phyloP scores from a whole-genome alignment of 2,113 vertebrate species.

The Cochlearius cochlearius region DNA sequence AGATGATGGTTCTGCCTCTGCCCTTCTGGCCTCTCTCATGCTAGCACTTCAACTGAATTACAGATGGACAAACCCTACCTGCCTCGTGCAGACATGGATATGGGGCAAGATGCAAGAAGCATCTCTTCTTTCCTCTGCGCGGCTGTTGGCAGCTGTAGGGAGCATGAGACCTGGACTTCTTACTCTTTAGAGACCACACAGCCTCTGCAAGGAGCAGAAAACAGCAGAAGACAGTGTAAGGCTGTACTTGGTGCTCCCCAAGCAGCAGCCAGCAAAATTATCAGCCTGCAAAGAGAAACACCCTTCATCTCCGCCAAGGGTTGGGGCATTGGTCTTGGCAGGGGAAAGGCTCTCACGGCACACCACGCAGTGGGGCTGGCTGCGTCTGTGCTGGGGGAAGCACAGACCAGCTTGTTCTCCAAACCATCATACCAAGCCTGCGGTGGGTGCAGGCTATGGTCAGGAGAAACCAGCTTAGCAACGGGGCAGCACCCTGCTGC shows the following conservation, averaged over 20 bases:
- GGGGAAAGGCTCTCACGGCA: neutral
- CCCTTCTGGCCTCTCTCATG: neutral
- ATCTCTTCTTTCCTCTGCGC: neutral
- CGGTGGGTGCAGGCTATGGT: neutral
- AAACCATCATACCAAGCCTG: neutral
- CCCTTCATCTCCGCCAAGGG: neutral
- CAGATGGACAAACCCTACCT: neutral
- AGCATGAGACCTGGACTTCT: neutral
- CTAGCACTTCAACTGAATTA: neutral
- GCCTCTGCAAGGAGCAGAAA: neutral
- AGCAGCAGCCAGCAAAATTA: neutral
- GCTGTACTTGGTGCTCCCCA: neutral
- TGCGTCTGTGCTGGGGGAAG: neutral
- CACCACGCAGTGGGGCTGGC: neutral
- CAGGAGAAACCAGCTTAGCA: neutral
- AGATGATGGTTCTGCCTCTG: neutral
- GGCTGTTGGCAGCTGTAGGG: neutral
- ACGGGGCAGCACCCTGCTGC: neutral
- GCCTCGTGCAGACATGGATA: fast-evolving
- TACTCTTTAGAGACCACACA: neutral
- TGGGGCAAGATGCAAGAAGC: neutral
- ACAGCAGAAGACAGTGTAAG: neutral
- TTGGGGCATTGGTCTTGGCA: neutral
- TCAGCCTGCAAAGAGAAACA: neutral
- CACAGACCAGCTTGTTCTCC: neutral